Conservation (phyloP, 2,113 vertebrate genomes). For the Pedetes capensis region DNA sequence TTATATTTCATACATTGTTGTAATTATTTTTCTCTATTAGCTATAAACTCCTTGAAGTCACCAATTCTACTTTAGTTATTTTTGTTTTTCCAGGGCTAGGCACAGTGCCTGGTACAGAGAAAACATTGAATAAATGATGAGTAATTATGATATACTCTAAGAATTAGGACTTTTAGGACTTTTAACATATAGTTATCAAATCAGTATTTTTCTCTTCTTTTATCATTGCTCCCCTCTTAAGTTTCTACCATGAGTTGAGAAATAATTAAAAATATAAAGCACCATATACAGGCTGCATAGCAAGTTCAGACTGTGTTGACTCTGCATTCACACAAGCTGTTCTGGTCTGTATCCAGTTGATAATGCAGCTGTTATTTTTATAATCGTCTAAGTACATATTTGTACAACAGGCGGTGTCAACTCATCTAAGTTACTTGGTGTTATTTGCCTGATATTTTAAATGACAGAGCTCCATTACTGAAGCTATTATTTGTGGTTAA, state of each 20-base stretch:
- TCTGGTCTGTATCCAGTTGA: slow-evolving; percentile 65
- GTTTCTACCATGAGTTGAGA: slow-evolving; percentile 41
- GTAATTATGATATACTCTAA: slow-evolving; percentile 27
- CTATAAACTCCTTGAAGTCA: slow-evolving; percentile 29
- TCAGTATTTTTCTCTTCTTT: slow-evolving; percentile 49
- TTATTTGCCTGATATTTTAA: slow-evolving; percentile 69
- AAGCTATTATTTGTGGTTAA: slow-evolving; percentile 59
- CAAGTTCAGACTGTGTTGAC: slow-evolving; percentile 44
- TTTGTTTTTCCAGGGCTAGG: slow-evolving; percentile 41
- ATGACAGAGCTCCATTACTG: slow-evolving; percentile 59
- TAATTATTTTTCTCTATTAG: slow-evolving; percentile 15
- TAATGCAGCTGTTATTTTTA: slow-evolving; percentile 72
- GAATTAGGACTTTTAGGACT: not conserved
- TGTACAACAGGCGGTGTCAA: slow-evolving; percentile 61
- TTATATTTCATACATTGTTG: not conserved
- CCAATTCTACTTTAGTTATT: not conserved
- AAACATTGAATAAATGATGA: slow-evolving; percentile 20
- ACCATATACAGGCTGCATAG: not conserved
- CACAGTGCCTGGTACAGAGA: not conserved
- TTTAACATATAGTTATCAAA: not conserved
- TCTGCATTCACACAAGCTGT: slow-evolving; percentile 58
- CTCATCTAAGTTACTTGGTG: slow-evolving; percentile 63
- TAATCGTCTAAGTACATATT: slow-evolving; percentile 72
- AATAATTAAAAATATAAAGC: slow-evolving; percentile 46
- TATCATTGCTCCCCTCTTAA: not conserved